phyloP scores from a whole-genome alignment of 30 jellyfish, hydroid and myxozoan species.

The Rhopilema esculentum region DNA sequence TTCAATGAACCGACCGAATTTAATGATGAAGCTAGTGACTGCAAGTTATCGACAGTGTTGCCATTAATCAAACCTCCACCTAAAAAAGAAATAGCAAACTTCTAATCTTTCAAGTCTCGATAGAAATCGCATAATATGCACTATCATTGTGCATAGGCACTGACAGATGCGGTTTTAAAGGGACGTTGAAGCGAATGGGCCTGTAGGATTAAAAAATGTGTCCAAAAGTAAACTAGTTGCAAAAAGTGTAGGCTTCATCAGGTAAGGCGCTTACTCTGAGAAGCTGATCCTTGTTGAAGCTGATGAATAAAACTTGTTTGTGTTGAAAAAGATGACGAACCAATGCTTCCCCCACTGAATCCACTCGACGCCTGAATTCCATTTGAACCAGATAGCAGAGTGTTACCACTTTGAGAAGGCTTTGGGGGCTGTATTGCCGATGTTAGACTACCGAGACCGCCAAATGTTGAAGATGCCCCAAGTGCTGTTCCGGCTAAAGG shows the following conservation, averaged over 20 bases:
- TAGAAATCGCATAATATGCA: too few species aligned
- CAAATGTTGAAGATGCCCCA: slow-evolving; percentile 70
- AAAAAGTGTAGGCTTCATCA: not conserved
- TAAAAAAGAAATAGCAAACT: not conserved
- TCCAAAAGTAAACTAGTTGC: too few species aligned
- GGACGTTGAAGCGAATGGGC: too few species aligned
- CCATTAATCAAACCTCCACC: slow-evolving; percentile 37
- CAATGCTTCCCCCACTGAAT: slow-evolving; percentile 18
- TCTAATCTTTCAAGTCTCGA: too few species aligned
- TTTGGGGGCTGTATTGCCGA: slow-evolving; percentile 77
- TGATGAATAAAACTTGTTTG: slow-evolving; percentile 61
- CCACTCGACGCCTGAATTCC: slow-evolving; percentile 55
- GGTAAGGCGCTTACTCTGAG: slow-evolving; percentile 30
- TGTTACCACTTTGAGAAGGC: slow-evolving; percentile 50
- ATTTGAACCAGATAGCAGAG: slow-evolving; percentile 48
- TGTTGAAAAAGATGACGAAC: slow-evolving; percentile 48
- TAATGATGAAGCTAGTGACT: slow-evolving; percentile 39
- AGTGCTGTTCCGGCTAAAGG: slow-evolving; percentile 84
- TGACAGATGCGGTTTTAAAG: too few species aligned
- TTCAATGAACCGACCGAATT: slow-evolving; percentile 50
- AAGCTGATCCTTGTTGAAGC: slow-evolving; percentile 49
- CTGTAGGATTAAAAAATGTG: too few species aligned
- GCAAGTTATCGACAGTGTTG: slow-evolving; percentile 58
- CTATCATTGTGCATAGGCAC: too few species aligned
- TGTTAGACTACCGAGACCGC: slow-evolving; percentile 84